Conservation (phyloP, 1,140 invertebrate genomes). For the Trissolcus basalis region DNA sequence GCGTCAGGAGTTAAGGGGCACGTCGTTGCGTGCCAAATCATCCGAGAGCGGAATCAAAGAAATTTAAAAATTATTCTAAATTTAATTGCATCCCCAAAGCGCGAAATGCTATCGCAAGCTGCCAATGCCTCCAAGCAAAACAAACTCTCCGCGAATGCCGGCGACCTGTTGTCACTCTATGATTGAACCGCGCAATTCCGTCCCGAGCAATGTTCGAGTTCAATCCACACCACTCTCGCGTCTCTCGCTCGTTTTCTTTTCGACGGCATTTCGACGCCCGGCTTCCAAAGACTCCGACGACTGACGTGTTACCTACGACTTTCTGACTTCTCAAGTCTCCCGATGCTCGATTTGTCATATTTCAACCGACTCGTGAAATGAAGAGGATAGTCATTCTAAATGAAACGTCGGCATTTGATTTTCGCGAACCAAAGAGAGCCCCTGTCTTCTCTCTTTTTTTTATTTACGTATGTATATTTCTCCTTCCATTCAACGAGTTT, state of each 20-base stretch:
- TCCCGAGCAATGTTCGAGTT: slow-evolving; percentile 24
- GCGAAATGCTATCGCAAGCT: slow-evolving; percentile 56
- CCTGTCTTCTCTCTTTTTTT: too few species aligned
- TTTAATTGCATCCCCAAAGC: slow-evolving; percentile 67
- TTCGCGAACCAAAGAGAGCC: too few species aligned
- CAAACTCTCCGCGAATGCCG: slow-evolving; percentile 65
- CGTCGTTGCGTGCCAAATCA: slow-evolving; percentile 71
- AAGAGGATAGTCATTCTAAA: too few species aligned
- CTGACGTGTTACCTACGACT: neutral
- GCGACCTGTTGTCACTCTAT: slow-evolving; percentile 59
- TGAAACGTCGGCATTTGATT: too few species aligned
- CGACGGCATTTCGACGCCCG: too few species aligned
- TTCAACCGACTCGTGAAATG: too few species aligned
- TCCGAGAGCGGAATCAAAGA: slow-evolving; percentile 72
- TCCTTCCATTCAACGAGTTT: too few species aligned
- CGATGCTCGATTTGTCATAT: neutral
- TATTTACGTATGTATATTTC: too few species aligned
- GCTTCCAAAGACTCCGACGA: neutral
- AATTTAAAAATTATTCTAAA: slow-evolving; percentile 78
- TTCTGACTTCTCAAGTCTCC: neutral
- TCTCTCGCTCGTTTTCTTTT: slow-evolving; percentile 2
- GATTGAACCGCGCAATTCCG: slow-evolving; percentile 49
- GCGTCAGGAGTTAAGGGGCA: slow-evolving; percentile 65
- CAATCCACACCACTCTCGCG: slow-evolving; percentile 8
- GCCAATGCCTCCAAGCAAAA: slow-evolving; percentile 74